Evolutionary conservation across 1,140 invertebrate species (phyloP).

Genomic region (Alviniconcha marisindica): DNA sequence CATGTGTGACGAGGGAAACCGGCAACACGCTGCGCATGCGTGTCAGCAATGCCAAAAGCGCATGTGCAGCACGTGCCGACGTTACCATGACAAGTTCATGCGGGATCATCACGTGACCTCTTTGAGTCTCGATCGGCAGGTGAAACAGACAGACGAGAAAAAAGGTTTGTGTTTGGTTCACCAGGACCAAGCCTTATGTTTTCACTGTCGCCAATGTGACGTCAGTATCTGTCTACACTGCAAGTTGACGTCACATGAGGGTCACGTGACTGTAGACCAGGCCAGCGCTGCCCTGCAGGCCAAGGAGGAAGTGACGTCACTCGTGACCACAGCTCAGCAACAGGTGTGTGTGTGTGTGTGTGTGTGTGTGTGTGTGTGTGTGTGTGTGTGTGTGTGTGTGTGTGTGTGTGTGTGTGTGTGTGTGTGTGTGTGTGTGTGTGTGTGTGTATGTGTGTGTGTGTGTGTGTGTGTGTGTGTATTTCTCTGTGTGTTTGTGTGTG

Average conservation of each 20-base stretch:
- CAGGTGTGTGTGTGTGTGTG: conserved; percentile 18
- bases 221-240: conserved; percentile 35
- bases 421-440: too few relatives aligned
- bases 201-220: conserved; percentile 27
- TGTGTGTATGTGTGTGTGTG: too few relatives aligned
- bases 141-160: background rate
- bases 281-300: background rate
- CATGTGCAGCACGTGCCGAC: conserved; percentile 16
- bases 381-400: too few relatives aligned
- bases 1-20: conserved; percentile 24
- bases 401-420: too few relatives aligned
- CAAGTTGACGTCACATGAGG: conserved; percentile 36
- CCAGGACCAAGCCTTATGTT: conserved; percentile 23
- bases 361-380: too few relatives aligned
- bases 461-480: too few relatives aligned
- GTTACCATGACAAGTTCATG: conserved; percentile 12
- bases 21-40: background rate
- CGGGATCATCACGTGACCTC: conserved; percentile 23
- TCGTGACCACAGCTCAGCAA: background rate
- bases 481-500: too few relatives aligned
- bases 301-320: conserved; percentile 7
- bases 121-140: background rate
- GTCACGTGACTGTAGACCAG: conserved; percentile 14
- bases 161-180: conserved; percentile 4
- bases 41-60: conserved; percentile 11